Percentiles rank a stretch among this genome's conserved stretches.
phyloP scores from a whole-genome alignment of 1,140 invertebrate genomes.

The Lanistes nyassanus region DNA sequence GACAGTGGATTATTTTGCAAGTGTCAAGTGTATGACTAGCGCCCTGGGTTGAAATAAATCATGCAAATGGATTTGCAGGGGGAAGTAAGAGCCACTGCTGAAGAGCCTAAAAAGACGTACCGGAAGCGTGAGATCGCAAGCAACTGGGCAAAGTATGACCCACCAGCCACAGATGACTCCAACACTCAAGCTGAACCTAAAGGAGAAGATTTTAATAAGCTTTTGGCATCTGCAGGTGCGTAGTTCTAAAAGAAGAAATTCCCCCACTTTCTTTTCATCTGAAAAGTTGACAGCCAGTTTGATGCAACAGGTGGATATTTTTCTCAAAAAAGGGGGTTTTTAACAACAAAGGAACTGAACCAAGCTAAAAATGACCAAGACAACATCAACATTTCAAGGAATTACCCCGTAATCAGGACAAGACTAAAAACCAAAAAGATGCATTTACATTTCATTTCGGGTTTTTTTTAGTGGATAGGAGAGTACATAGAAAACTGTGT shows the following conservation, averaged over 20 bases:
- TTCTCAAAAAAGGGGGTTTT: not conserved
- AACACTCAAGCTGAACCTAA: not conserved
- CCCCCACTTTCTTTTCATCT: not conserved
- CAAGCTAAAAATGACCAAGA: not conserved
- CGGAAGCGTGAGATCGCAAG: not conserved
- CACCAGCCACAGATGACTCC: not conserved
- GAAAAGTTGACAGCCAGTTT: too few species aligned
- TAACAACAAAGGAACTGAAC: not conserved
- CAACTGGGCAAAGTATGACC: not conserved
- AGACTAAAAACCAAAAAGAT: too few species aligned
- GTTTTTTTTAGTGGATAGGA: too few species aligned
- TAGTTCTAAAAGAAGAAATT: not conserved
- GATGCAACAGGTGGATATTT: too few species aligned
- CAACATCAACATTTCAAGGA: not conserved
- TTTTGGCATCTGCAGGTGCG: not conserved
- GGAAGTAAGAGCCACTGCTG: not conserved
- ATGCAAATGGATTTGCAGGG: not conserved
- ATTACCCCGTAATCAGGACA: too few species aligned
- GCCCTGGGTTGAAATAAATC: too few species aligned
- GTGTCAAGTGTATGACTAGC: too few species aligned
- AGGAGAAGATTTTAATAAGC: conserved; percentile 3
- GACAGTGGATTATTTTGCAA: too few species aligned
- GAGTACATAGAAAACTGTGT: too few species aligned
- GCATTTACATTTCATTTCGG: too few species aligned
- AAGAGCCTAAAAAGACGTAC: not conserved